phyloP scores from a whole-genome alignment of 2,113 vertebrate genomes.

The Sinocyclocheilus rhinocerous region DNA sequence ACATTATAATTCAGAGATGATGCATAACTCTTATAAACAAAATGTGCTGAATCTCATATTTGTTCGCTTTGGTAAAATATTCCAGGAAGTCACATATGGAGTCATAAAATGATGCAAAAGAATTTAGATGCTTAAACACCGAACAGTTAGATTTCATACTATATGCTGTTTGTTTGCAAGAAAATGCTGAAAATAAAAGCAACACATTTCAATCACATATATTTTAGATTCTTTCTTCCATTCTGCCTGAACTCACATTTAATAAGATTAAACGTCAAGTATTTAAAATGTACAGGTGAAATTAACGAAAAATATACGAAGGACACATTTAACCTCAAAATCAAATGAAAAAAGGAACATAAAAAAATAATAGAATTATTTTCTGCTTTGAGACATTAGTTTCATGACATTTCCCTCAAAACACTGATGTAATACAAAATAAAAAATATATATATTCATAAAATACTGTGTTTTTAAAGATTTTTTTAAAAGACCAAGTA shows the following conservation, averaged over 20 bases:
- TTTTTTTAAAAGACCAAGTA: background rate
- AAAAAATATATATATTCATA: background rate
- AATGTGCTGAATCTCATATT: background rate
- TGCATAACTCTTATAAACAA: background rate
- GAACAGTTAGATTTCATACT: background rate
- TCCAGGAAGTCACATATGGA: background rate
- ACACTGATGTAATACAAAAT: background rate
- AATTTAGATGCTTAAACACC: background rate
- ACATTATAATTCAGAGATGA: background rate
- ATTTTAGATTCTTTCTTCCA: background rate
- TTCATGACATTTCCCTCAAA: background rate
- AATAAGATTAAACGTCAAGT: background rate
- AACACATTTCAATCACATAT: background rate
- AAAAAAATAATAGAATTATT: background rate
- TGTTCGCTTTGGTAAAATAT: conserved; percentile 17
- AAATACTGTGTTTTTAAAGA: too few species aligned
- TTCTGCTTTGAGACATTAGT: background rate
- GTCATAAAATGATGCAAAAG: background rate
- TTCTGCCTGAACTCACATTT: background rate
- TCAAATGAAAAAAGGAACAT: background rate
- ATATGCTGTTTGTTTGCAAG: background rate
- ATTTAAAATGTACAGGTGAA: background rate
- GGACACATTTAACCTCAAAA: background rate
- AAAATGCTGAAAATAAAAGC: background rate
- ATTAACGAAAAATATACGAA: background rate